These are phyloP conservation scores for Melieria omissa DNA, from an alignment of 2,888 invertebrate genomes.

Conservation along the genomic window DNA sequence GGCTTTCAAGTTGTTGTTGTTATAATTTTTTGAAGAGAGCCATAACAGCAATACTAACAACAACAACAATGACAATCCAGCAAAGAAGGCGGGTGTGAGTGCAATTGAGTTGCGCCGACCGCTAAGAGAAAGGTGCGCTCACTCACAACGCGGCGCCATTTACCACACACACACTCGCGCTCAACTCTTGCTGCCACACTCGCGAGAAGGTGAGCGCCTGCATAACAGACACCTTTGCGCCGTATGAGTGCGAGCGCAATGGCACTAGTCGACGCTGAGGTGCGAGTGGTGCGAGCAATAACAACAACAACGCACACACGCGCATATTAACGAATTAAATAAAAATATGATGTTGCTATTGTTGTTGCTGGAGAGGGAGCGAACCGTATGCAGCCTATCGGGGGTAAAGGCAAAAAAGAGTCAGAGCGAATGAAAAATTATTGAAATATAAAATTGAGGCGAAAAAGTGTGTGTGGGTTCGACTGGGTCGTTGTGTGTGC, in stretches of 20 bases:
- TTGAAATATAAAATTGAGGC: conserved; percentile 13
- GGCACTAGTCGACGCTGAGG: background rate
- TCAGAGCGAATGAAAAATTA: conserved; percentile 26
- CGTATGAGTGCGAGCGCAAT: background rate
- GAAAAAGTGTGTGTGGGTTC: conserved; percentile 29
- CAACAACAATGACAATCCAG: background rate
- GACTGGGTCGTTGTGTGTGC: conserved; percentile 23
- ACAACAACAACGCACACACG: conserved; percentile 1
- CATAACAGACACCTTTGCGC: conserved; percentile 11
- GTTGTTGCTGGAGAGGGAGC: background rate
- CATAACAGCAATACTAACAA: conserved; percentile 6
- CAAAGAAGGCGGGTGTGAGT: conserved; percentile 35
- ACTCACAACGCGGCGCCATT: too few species aligned
- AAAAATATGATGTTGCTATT: conserved; percentile 23
- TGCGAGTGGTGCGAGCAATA: background rate
- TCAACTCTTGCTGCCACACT: too few species aligned
- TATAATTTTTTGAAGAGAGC: conserved; percentile 21
- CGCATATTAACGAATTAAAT: conserved; percentile 12
- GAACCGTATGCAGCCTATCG: background rate
- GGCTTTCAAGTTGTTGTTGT: background rate
- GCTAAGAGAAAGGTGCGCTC: too few species aligned
- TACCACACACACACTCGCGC: too few species aligned
- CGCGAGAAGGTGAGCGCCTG: conserved; percentile 19
- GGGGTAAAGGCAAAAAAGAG: conserved; percentile 22
- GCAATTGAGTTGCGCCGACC: conserved; percentile 7